A percentile compares a stretch with the other conserved stretches of the same genome.
These are phyloP conservation scores for Chanos chanos DNA, from an alignment of 2,797 vertebrate species.

Conservation along the genomic window DNA sequence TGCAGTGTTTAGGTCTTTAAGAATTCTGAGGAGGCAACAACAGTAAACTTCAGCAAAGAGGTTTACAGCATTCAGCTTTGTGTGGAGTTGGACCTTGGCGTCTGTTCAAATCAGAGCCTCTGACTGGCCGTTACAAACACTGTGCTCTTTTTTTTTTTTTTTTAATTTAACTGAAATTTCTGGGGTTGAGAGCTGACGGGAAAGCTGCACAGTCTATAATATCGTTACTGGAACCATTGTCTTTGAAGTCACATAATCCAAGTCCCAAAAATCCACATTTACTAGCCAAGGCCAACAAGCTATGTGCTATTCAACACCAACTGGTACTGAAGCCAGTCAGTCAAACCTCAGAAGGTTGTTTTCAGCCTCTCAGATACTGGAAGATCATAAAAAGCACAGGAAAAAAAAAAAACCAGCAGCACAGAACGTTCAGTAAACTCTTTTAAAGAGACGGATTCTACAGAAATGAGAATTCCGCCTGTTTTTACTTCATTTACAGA, in stretches of 20 bases:
- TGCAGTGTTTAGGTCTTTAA: too few species aligned
- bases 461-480: conserved; percentile 15
- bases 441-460: conserved; percentile 23
- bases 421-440: neutral
- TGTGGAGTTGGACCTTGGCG: neutral
- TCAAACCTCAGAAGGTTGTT: conserved; percentile 20
- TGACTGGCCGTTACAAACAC: neutral
- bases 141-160: neutral
- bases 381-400: conserved; percentile 2
- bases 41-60: too few species aligned
- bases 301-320: conserved; percentile 29
- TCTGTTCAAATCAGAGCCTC: conserved; percentile 11
- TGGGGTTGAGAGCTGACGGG: neutral
- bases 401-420: neutral
- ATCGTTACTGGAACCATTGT: conserved; percentile 19
- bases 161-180: conserved; percentile 6
- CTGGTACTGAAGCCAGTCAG: conserved; percentile 27
- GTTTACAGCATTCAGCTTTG: too few species aligned
- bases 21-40: too few species aligned
- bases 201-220: neutral
- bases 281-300: conserved; percentile 36
- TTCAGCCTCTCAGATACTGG: conserved; percentile 24
- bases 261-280: conserved; percentile 5
- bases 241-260: conserved; percentile 23
- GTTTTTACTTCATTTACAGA: neutral